Evolutionary conservation across 2,888 invertebrate species (phyloP), one percentile per base, ranked within the genome.

Genomic region (Busseola fusca): DNA sequence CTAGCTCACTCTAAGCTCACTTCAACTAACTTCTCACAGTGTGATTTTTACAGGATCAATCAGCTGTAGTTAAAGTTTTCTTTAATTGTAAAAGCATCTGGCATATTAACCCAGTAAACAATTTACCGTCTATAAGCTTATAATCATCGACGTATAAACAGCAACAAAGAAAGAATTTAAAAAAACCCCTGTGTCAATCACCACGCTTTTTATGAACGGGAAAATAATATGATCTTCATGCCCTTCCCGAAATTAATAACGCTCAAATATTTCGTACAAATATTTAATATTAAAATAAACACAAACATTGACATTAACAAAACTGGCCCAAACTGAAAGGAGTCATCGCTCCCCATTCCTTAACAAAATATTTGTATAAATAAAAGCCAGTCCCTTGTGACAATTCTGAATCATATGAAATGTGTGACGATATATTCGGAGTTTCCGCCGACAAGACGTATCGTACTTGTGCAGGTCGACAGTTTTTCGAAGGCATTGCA

Each of bases 301-400:
- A 59, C 21, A 74, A 62, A 56, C 5, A 62, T 30, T 52, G 74
- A 30, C 68, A 59, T 59, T 64, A 14, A 37, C 12, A 76, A 50
- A 64, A 69, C 27, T 77, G 27, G 21, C 27, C 42, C 64, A 40
- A 40, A 57, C 42, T 64, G 7, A 45, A 52, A 57, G 58, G 64
- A 57, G 42, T 60, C 30, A 42, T 21, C 37, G 37, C 30, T 45
- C 67, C 65, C 63, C 52, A 72, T 80, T 75, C 66, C 52, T 67
- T 72, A 64, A 56, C 27, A 74, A 79, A 79, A 80, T 80, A 72
- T 80, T 67, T 58, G 9, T 64, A 69, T 69, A 68, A 64, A 79
- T 79, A 72, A 82, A 82, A 71, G 64, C 37, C 57, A 37, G 48
- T 56, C 58, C 30, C 40, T 16, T 10, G 30, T 62, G 64, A 67